Percentiles rank a stretch among this genome's conserved stretches.
phyloP scores from a whole-genome alignment of 2,888 invertebrate species.

The Ormyrus labotus region DNA sequence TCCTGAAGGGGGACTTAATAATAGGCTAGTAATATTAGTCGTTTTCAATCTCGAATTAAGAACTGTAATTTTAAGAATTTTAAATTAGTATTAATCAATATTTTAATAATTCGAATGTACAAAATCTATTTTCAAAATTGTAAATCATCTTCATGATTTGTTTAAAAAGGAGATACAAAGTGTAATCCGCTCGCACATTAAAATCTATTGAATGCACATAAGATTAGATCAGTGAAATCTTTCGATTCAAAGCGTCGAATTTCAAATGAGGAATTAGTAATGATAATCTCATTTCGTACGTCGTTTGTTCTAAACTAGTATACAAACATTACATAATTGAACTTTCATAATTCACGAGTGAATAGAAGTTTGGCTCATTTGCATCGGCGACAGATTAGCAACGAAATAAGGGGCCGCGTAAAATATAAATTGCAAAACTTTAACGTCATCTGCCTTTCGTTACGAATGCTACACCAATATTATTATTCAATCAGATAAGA shows the following conservation, averaged over 20 bases:
- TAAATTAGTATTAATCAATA: not conserved
- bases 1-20: too few relatives aligned
- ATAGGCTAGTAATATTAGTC: too few relatives aligned
- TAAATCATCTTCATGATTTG: not conserved
- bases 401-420: not conserved
- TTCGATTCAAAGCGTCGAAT: constrained; percentile 15
- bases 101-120: not conserved
- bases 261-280: constrained; percentile 18
- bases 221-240: not conserved
- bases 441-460: constrained; percentile 1
- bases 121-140: not conserved
- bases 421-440: constrained; percentile 10
- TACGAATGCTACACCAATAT: not conserved
- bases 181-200: not conserved
- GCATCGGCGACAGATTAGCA: not conserved
- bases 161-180: not conserved
- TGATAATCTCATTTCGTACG: not conserved
- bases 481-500: too few relatives aligned
- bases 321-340: constrained; percentile 22
- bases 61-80: not conserved
- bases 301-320: not conserved
- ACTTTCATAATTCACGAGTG: constrained; percentile 8
- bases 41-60: too few relatives aligned
- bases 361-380: not conserved
- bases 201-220: not conserved